These are phyloP conservation scores for Pangasius mekongensis DNA, from an alignment of 2,797 vertebrate genomes.

Conservation along the genomic window DNA sequence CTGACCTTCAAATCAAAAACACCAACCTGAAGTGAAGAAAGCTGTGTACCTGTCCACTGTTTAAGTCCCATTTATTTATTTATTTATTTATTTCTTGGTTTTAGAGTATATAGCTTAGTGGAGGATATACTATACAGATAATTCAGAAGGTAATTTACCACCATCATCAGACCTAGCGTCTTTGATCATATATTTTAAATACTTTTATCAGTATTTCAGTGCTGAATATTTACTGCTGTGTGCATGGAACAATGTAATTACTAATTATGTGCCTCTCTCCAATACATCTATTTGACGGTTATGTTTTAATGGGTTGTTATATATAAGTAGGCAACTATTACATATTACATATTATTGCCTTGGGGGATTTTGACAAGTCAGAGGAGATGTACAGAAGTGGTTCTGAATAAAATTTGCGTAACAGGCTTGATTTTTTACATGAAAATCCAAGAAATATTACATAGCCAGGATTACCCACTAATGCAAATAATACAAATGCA, in stretches of 20 bases:
- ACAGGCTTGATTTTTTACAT: background rate
- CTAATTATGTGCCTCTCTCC: background rate
- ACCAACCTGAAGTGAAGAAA: background rate
- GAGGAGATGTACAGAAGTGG: background rate
- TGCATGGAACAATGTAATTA: background rate
- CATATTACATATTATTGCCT: background rate
- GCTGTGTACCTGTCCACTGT: background rate
- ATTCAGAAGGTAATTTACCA: too few relatives aligned
- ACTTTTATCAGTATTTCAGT: background rate
- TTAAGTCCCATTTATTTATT: background rate
- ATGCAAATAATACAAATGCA: slow-evolving; percentile 20
- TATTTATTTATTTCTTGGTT: background rate
- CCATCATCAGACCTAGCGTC: too few relatives aligned
- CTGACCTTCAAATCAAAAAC: background rate
- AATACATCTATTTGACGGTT: too few relatives aligned
- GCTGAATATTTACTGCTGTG: background rate
- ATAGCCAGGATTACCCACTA: background rate
- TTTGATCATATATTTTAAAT: background rate
- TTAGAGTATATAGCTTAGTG: background rate
- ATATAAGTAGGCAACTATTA: background rate
- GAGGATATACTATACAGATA: background rate
- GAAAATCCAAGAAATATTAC: background rate
- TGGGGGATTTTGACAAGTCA: background rate
- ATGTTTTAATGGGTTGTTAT: background rate
- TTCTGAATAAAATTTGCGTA: background rate